Evolutionary conservation across 2,113 vertebrate species (phyloP), one percentile per base, ranked within the genome.

Genomic region (Notechis scutatus): DNA sequence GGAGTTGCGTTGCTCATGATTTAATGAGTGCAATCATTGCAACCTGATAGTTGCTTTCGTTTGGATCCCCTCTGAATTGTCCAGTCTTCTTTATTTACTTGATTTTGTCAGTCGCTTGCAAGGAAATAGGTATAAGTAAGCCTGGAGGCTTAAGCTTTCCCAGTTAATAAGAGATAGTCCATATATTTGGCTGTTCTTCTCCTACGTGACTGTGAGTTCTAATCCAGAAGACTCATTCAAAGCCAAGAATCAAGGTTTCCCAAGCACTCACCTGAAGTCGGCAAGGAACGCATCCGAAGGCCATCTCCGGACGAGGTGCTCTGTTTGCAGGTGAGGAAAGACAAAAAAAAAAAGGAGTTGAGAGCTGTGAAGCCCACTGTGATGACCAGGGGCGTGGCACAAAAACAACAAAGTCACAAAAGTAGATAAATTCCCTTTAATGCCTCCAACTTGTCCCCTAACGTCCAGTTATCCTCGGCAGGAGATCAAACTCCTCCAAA

Each of bases 251-350:
- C 61, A 14, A 29, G 10, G 85, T 42, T 34, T 59, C 55, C 39
- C 12, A 6, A 74, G 34, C 34, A 61, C 97, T 97, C 94, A 98
- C 97, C 97, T 96, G 96, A 29, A 5, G 88, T 92, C 23, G 89
- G 95, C 24, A 52, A 14, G 0, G 54, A 90, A 57, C 94, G 23
- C 3, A 57, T 21, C 1, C 93, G 94, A 0, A 56, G 92, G n/a
- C 54, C 94, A 85, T 96, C 93, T 23, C 1, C 94, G 24, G 90
- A 57, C 52, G 92, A 23, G 7, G 93, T 69, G 69, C 95, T 88
- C 98, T 98, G 95, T 3, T 52, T 21, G 50, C 14, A 29, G 14
- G 24, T 4, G 15, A 26, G 21, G 88, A 18, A 2, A 26, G 42
- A 94, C 11, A 91, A 1, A 4, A 34, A 93, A 1, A 5, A 34